phyloP scores from a whole-genome alignment of 92 coral and sea anemone species.

The Palythoa caribaeorum region DNA sequence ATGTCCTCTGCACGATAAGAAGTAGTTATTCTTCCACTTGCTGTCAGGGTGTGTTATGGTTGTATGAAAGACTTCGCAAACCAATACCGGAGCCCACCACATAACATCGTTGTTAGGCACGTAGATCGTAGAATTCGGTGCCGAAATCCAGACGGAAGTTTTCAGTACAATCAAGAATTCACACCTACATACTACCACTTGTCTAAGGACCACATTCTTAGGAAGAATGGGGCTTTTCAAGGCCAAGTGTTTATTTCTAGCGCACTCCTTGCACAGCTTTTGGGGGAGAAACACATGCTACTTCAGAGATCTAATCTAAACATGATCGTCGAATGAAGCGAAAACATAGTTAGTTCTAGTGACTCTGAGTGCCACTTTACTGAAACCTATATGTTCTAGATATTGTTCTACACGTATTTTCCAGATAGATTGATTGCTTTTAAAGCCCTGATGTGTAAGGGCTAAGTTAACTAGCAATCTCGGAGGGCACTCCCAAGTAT shows the following conservation, averaged over 20 bases:
- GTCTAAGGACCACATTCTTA: constrained; percentile 7
- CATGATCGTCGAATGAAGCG: constrained; percentile 1
- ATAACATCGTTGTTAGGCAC: constrained; percentile 15
- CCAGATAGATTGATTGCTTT: too few relatives aligned
- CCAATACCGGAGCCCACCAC: constrained; percentile 21
- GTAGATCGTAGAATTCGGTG: constrained; percentile 1
- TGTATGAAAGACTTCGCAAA: constrained; percentile 17
- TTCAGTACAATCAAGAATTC: constrained; percentile 40
- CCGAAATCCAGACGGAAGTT: constrained; percentile 20
- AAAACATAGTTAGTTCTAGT: too few relatives aligned
- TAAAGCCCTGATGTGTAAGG: too few relatives aligned
- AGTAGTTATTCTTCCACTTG: constrained; percentile 4
- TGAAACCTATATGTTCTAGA: too few relatives aligned
- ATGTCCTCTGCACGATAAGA: constrained; percentile 16
- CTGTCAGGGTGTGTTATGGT: constrained; percentile 16
- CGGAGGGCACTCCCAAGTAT: too few relatives aligned
- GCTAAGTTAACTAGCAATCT: too few relatives aligned
- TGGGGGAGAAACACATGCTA: neutral
- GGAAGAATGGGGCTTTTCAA: constrained; percentile 13
- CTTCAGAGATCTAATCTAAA: constrained; percentile 14
- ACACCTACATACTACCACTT: constrained; percentile 18
- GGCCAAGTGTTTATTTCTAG: constrained; percentile 14
- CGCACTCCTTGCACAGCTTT: constrained; percentile 13
- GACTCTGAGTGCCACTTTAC: too few relatives aligned
- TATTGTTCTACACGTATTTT: too few relatives aligned